Base-by-base conservation (phyloP, 2,797 vertebrate species). In the Varecia variegata region DNA sequence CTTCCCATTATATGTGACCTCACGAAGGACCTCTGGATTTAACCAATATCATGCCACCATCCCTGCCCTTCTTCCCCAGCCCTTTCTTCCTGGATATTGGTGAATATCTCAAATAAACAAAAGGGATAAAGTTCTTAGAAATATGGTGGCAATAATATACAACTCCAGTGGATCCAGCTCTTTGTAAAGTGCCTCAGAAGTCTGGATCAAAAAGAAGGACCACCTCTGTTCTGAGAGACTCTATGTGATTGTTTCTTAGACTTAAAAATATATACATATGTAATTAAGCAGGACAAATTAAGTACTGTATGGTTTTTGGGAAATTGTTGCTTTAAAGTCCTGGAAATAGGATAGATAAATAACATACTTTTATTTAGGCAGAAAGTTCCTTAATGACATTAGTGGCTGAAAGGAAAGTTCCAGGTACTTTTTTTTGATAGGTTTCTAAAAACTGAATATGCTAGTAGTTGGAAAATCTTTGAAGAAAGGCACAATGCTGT, bases 71-170 rank as follows among this genome's bases (percentile, higher is more conserved):
- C 86, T 94, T 81, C 47, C 83, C 71, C 43, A 70, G 86, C 67
- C 79, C 52, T 91, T 88, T 85, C 88, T 90, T 95, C 40, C 81
- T 86, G 50, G 58, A 80, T 90, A 79, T 86, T 89, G 58, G 35
- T 93, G 74, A 70, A 71, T 83, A 60, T 58, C 80, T 40, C 2
- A 8, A 88, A 73, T 94, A 90, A 96, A 87, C 60, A 86, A 95
- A 97, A 95, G 70, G 54, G 73, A 79, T 30, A 82, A 90, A 91
- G 71, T 95, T 96, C 43, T 79, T 90, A 93, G 88, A 93, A 90
- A 80, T 90, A 76, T 4, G 25, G 35, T 95, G 30, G 45, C 90
- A 93, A n/a, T 93, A 93, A 27, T 88, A 18, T 60, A n/a, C 7
- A 74, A 1, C 47, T 73, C 25, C 79, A 89, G 3, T 65, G 62